These are phyloP conservation scores for Siniperca obscura DNA, from an alignment of 2,797 vertebrate genomes.

Conservation along the genomic window DNA sequence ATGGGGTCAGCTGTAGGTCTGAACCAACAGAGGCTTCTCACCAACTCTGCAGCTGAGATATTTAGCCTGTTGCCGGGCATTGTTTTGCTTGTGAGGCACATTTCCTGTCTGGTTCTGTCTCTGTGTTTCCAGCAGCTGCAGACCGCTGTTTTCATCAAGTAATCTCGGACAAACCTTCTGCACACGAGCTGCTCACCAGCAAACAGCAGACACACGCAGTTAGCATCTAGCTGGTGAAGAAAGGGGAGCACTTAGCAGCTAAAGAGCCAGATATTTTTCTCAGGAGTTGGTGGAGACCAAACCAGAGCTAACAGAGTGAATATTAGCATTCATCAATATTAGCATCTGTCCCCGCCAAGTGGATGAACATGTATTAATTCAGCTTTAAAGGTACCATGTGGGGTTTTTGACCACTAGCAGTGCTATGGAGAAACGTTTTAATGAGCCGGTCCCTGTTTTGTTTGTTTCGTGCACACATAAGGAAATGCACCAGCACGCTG, in stretches of 20 bases:
- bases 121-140: background rate
- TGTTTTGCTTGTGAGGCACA: background rate
- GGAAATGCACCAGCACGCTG: too few species aligned
- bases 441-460: too few species aligned
- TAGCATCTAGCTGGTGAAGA: background rate
- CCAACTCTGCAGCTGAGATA: background rate
- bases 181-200: too few species aligned
- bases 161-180: background rate
- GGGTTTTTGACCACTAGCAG: too few species aligned
- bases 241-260: background rate
- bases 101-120: too few species aligned
- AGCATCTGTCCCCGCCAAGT: too few species aligned
- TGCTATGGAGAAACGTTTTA: too few species aligned
- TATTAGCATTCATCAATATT: too few species aligned
- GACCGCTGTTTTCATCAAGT: background rate
- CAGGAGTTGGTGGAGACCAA: conserved; percentile 3
- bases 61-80: background rate
- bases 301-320: background rate
- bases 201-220: too few species aligned
- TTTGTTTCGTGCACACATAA: too few species aligned
- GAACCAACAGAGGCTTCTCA: background rate
- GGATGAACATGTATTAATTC: too few species aligned
- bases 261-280: background rate
- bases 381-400: too few species aligned
- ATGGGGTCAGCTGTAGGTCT: background rate